Percentiles rank a stretch among this genome's conserved stretches.
phyloP scores from a whole-genome alignment of 1,140 invertebrate species.

The Cardiocondyla obscurior region DNA sequence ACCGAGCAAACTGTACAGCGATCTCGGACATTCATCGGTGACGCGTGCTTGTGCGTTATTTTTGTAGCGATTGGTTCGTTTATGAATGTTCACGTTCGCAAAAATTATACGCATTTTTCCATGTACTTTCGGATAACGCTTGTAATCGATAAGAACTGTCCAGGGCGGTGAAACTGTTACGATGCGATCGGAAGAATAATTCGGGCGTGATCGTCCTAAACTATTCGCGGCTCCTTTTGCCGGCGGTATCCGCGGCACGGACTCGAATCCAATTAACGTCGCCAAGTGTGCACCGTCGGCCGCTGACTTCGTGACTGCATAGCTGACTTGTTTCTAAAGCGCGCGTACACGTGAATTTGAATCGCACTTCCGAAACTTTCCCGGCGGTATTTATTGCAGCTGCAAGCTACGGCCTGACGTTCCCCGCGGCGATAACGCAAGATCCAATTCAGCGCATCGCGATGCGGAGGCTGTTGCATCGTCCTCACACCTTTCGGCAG shows the following conservation, averaged over 20 bases:
- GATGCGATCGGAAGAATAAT: conserved; percentile 10
- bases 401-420: background rate
- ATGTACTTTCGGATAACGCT: background rate
- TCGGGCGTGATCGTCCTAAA: background rate
- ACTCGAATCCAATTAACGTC: conserved; percentile 38
- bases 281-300: conserved; percentile 1
- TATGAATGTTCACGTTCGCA: too few species aligned
- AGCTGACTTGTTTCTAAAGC: conserved; percentile 28
- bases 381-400: conserved; percentile 24
- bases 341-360: conserved; percentile 9
- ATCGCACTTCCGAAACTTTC: conserved; percentile 21
- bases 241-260: background rate
- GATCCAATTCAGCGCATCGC: background rate
- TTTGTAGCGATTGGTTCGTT: too few species aligned
- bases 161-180: background rate
- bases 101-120: too few species aligned
- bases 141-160: background rate
- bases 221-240: background rate
- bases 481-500: background rate
- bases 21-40: too few species aligned
- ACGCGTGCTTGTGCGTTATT: too few species aligned
- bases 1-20: too few species aligned
- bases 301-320: conserved; percentile 5
- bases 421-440: background rate
- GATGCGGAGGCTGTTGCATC: background rate